These are phyloP conservation scores for Muntiacus muntjak DNA, from an alignment of 2,113 vertebrate genomes.

Conservation along the genomic window DNA sequence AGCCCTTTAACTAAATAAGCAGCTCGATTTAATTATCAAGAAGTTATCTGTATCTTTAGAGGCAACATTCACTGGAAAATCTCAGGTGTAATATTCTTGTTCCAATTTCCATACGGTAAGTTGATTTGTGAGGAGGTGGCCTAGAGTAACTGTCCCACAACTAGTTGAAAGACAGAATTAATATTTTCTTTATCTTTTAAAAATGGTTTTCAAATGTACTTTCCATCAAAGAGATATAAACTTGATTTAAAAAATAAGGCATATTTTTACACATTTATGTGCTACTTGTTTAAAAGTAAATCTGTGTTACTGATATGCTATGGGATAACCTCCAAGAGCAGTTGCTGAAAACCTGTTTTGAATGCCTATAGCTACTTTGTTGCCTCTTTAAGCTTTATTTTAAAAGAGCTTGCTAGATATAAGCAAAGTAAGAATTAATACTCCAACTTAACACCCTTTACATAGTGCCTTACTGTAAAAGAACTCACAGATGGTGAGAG, in stretches of 20 bases:
- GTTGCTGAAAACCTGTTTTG: neutral
- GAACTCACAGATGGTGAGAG: neutral
- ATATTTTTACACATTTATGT: neutral
- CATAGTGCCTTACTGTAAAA: fast-evolving
- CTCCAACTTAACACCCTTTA: neutral
- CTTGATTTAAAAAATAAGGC: neutral
- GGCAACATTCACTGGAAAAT: neutral
- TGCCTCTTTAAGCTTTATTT: neutral
- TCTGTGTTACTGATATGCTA: neutral
- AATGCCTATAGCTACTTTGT: neutral
- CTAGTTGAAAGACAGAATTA: neutral
- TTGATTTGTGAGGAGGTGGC: neutral
- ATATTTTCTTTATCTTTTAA: neutral
- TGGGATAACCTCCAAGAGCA: neutral
- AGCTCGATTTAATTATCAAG: neutral
- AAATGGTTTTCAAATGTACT: neutral
- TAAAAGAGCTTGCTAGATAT: neutral
- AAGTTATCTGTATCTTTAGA: neutral
- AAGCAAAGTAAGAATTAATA: slow-evolving; percentile 1
- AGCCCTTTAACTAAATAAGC: neutral
- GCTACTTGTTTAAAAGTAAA: neutral
- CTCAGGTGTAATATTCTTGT: neutral
- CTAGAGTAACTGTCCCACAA: neutral
- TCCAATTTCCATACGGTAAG: neutral
- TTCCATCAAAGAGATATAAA: neutral